These are phyloP conservation scores for Paramisgurnus dabryanus DNA, from an alignment of 2,113 vertebrate genomes.

Conservation along the genomic window DNA sequence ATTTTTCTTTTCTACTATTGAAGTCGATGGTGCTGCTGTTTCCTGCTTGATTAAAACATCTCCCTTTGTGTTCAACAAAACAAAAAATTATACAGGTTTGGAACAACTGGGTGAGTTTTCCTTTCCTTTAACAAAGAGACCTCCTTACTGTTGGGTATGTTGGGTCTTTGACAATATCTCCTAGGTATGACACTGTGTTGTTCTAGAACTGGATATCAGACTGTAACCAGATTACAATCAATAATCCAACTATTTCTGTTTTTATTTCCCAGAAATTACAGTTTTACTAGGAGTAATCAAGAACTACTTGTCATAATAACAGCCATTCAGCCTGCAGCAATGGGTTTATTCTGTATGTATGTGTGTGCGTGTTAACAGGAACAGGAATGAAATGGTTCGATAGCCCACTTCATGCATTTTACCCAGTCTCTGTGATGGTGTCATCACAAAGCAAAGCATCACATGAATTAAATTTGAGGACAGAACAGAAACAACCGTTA, in stretches of 20 bases:
- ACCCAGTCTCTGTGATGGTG: slow-evolving; percentile 2
- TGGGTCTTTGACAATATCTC: too few relatives aligned
- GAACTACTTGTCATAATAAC: background rate
- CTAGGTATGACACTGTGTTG: too few relatives aligned
- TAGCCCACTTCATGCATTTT: slow-evolving; percentile 5
- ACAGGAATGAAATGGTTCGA: slow-evolving; percentile 26
- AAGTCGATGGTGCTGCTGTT: too few relatives aligned
- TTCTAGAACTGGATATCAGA: background rate
- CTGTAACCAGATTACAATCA: background rate
- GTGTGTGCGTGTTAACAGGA: background rate
- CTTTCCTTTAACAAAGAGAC: too few relatives aligned
- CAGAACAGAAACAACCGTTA: background rate
- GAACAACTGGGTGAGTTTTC: too few relatives aligned
- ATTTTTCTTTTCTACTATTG: too few relatives aligned
- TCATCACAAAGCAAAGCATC: background rate
- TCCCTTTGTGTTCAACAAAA: too few relatives aligned
- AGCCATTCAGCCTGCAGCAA: slow-evolving; percentile 23
- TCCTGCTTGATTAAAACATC: too few relatives aligned
- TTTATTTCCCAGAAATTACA: background rate
- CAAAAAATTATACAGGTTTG: too few relatives aligned
- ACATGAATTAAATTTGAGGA: slow-evolving; percentile 3
- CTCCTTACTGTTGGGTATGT: too few relatives aligned
- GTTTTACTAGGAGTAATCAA: slow-evolving; percentile 11
- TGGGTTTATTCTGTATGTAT: slow-evolving; percentile 14
- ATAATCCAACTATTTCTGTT: background rate